Base-by-base conservation (phyloP, 2,888 invertebrate species). In the Flexamia atlantica region DNA sequence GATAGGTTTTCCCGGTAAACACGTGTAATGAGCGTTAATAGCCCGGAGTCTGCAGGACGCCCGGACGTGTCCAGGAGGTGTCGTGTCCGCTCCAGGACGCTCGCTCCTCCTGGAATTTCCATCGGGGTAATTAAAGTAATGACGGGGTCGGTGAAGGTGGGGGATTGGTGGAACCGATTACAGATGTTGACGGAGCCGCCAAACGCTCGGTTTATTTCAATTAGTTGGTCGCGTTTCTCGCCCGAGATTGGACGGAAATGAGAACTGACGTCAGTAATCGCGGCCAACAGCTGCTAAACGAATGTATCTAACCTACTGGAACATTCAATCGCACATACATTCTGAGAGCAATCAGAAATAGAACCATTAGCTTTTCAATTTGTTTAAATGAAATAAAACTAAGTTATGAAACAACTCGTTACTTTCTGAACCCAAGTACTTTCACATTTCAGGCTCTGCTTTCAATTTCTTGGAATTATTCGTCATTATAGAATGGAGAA, bases 261-360 rank as follows among this genome's bases (percentile, higher is more conserved):
- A 46, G 46, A 23, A 1, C 14, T 30, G 64, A 30, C 64, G 28
- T 28, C 64, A 30, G 14, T 14, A 0, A 28, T 23, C 57, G 23
- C 0, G 28, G 28, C 20, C 14, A 53, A 20, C 53, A 23, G 53
- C 46, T 46, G 46, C 17, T 36, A 36, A 36, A 36, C 36, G n/a
- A 36, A 36, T 9, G 36, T 36, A 7, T 36, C 36, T 9, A 36
- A 36, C 9, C 9, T 36, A 36, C 36, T 36, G 5, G 36, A 36
- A 36, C 9, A 36, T 4, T 36, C 7, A 99, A 99, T 90, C 93
- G 99, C 89, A n/a, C n/a, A n/a, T n/a, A n/a, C n/a, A n/a, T n/a
- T n/a, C n/a, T n/a, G n/a, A n/a, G n/a, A n/a, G n/a, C n/a, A n/a
- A n/a, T n/a, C n/a, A n/a, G n/a, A n/a, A n/a, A n/a, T n/a, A n/a